Conservation (phyloP, 1,140 invertebrate genomes). For the Drosophila biarmipes region DNA sequence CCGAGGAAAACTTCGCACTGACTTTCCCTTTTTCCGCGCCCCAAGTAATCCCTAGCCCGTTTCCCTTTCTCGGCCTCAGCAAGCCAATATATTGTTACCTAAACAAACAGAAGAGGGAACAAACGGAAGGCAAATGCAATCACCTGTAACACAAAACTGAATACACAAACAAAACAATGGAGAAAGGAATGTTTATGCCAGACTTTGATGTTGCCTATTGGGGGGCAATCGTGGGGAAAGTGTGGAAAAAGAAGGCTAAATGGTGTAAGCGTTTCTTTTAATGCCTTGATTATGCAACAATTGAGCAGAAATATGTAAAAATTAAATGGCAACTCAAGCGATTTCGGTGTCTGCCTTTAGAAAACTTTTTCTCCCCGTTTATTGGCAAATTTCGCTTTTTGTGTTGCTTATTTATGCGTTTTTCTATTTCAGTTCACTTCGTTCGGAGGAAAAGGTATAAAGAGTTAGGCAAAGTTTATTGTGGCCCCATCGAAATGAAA, state of each 20-base stretch:
- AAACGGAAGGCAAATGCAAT: conserved; percentile 66
- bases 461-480: conserved; percentile 62
- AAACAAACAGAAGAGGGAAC: conserved; percentile 60
- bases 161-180: conserved; percentile 74
- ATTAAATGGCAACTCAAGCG: conserved; percentile 57
- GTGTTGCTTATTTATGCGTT: conserved; percentile 72
- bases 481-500: conserved; percentile 39
- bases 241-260: conserved; percentile 25
- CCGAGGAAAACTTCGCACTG: conserved; percentile 7
- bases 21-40: neutral
- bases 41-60: conserved; percentile 16
- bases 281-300: conserved; percentile 72
- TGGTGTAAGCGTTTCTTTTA: conserved; percentile 61
- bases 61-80: conserved; percentile 24
- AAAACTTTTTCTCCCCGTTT: conserved; percentile 44
- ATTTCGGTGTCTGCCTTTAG: conserved; percentile 42
- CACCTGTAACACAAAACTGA: conserved; percentile 80
- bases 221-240: conserved; percentile 21
- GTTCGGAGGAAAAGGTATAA: conserved; percentile 19
- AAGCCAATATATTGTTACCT: conserved; percentile 68
- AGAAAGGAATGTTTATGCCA: conserved; percentile 56
- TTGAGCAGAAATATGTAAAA: conserved; percentile 48
- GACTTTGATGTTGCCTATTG: conserved; percentile 77
- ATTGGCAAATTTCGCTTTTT: conserved; percentile 73
- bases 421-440: conserved; percentile 77